Base-by-base conservation (phyloP, 2,113 vertebrate species). In the Condylura cristata region DNA sequence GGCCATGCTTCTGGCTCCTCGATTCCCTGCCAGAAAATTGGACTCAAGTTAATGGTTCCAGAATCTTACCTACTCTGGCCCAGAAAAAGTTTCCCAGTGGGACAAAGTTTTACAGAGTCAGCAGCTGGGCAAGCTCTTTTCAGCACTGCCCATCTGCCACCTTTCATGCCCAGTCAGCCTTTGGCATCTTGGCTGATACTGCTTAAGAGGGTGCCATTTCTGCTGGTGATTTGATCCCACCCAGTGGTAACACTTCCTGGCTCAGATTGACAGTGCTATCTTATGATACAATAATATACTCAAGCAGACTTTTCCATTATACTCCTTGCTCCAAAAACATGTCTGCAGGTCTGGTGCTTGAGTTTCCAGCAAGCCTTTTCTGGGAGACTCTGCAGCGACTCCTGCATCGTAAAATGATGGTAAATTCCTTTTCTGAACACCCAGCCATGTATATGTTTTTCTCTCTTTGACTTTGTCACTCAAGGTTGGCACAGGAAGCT, bases 161-260 rank as follows among this genome's bases (percentile, higher is more conserved):
- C 68, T 79, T 96, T 92, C 39, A 79, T 86, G 44, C 46, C 68
- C 26, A 74, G 72, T 90, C 96, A 93, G 53, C 60, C 63, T 82
- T 94, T 97, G 89, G 72, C 83, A 92, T 83, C 68, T 90, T 78
- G 39, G 60, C 60, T 86, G 58, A 86, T 84, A 94, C 24, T 96
- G 32, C 79, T 91, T 74, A 79, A 95, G 60, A 89, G 74, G 61
- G 58, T 92, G 74, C 26, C 53, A 89, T 94, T 92, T 96, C 82
- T 96, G 61, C 89, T 93, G 65, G 75, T 92, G 32, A 96, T 92
- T 90, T 94, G 51, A 92, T 94, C 89, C 20, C 56, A 90, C 48
- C 34, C 61, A 90, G 85, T 63, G 30, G 60, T 84, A 91, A 72
- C 20, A 87, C 41, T 66, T 91, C 92, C 75, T 95, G 80, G 34